A percentile compares a stretch with the other conserved stretches of the same genome.
Evolutionary conservation across 2,797 vertebrate species (phyloP).

Genomic region (Dryobates pubescens): DNA sequence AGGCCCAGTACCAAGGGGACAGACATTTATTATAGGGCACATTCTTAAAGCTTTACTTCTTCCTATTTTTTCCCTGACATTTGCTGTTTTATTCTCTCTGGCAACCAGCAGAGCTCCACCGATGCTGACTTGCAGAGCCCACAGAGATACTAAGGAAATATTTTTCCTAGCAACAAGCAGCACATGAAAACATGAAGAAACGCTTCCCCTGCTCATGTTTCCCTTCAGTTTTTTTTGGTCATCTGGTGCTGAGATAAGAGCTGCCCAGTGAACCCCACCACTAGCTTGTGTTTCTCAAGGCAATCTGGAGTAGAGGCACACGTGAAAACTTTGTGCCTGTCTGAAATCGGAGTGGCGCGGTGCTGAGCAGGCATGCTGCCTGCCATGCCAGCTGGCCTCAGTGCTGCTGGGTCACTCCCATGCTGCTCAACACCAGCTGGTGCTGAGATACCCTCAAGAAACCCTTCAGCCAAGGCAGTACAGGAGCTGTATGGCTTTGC

Average conservation of each 20-base stretch:
- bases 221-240: slow-evolving; percentile 21
- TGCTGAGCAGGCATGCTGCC: fast-evolving
- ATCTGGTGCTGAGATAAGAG: slow-evolving; percentile 58
- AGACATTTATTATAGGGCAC: background rate
- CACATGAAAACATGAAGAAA: slow-evolving; percentile 20
- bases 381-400: fast-evolving
- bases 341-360: fast-evolving
- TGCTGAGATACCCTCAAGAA: background rate
- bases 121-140: slow-evolving; percentile 60
- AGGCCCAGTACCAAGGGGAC: background rate
- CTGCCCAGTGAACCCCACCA: background rate
- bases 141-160: slow-evolving; percentile 64
- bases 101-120: slow-evolving; percentile 30
- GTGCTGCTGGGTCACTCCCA: fast-evolving
- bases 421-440: background rate
- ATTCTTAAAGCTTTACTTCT: slow-evolving; percentile 59
- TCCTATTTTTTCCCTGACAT: slow-evolving; percentile 65
- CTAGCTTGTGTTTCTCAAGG: background rate
- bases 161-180: slow-evolving; percentile 69
- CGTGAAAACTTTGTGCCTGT: fast-evolving
- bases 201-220: slow-evolving; percentile 5
- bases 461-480: background rate
- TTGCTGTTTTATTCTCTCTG: slow-evolving; percentile 66
- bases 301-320: background rate
- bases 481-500: background rate